Evolutionary conservation across 2,113 vertebrate genomes (phyloP).

Genomic region (Puffinus mauretanicus): DNA sequence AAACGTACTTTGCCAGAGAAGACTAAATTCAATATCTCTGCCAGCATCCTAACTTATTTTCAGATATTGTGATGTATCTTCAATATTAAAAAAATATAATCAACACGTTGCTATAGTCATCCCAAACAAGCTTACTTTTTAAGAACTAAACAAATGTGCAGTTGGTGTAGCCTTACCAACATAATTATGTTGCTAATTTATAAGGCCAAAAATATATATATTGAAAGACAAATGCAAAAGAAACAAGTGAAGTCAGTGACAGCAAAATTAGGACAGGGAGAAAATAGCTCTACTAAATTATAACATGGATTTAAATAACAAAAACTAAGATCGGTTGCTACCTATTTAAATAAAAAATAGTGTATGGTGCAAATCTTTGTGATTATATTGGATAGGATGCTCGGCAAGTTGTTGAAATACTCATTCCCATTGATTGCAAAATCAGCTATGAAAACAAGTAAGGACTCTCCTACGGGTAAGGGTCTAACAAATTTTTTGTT

Average conservation of each 20-base stretch:
- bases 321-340: not conserved
- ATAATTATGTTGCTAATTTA: not conserved
- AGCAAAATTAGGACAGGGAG: not conserved
- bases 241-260: not conserved
- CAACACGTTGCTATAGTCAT: not conserved
- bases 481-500: not conserved
- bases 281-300: not conserved
- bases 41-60: not conserved
- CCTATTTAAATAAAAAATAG: not conserved
- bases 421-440: not conserved
- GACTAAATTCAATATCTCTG: not conserved
- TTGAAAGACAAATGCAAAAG: not conserved
- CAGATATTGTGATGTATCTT: not conserved
- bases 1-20: not conserved
- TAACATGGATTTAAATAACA: not conserved
- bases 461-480: not conserved
- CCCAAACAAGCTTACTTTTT: not conserved
- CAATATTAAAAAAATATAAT: not conserved
- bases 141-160: not conserved
- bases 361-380: not conserved
- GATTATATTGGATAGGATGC: not conserved
- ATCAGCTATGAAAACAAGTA: not conserved
- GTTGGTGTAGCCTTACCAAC: not conserved
- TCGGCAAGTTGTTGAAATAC: not conserved
- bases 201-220: not conserved